Conservation (phyloP, 2,113 vertebrate genomes). For the Piprites chloris region DNA sequence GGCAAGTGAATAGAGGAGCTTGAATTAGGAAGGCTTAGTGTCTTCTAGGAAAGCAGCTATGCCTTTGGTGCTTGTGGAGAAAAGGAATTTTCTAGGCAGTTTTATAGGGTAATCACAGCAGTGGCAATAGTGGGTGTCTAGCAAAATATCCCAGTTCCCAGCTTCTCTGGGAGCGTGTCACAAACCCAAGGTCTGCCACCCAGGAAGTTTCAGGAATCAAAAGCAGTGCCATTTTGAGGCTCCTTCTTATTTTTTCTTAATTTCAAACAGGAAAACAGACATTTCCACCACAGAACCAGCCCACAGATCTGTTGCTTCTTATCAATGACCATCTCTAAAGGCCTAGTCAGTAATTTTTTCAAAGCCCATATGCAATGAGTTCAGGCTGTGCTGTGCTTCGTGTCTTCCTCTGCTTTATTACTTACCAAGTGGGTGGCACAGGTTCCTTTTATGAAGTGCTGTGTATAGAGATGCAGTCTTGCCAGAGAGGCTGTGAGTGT, state of each 20-base stretch:
- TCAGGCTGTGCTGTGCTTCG: not conserved
- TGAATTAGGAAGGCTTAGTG: not conserved
- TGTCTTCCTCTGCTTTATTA: not conserved
- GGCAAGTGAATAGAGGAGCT: not conserved
- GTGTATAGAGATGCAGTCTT: not conserved
- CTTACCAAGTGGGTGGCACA: rapidly evolving
- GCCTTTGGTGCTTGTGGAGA: not conserved
- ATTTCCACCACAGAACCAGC: not conserved
- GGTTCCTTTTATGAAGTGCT: not conserved
- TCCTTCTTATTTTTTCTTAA: not conserved
- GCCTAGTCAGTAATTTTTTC: not conserved
- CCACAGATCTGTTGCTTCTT: not conserved
- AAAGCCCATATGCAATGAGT: not conserved
- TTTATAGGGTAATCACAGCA: not conserved
- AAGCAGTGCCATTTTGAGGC: not conserved
- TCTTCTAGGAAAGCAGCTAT: not conserved
- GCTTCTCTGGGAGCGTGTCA: not conserved
- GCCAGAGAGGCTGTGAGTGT: not conserved
- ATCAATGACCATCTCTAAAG: not conserved
- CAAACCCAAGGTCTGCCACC: not conserved
- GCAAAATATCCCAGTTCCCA: not conserved
- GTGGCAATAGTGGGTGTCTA: not conserved
- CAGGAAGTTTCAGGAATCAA: not conserved
- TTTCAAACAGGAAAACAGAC: not conserved
- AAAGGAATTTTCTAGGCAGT: not conserved